A percentile compares a stretch with the other conserved stretches of the same genome.
phyloP scores from a whole-genome alignment of 2,113 vertebrate species.

The Sorex araneus region DNA sequence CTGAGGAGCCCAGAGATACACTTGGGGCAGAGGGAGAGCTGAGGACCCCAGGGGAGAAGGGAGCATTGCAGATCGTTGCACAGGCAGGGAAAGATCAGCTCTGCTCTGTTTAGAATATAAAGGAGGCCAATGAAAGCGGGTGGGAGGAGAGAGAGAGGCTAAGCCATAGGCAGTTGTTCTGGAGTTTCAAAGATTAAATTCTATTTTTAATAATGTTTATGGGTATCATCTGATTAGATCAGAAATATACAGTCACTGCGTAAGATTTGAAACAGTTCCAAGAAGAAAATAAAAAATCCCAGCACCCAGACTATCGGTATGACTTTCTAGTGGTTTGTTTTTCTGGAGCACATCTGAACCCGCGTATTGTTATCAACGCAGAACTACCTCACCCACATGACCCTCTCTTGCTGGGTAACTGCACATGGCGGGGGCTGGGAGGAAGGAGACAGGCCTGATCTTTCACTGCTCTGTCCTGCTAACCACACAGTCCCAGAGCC shows the following conservation, averaged over 20 bases:
- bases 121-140: background rate
- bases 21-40: background rate
- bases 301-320: background rate
- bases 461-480: background rate
- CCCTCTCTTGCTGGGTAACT: background rate
- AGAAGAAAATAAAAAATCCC: conserved; percentile 50
- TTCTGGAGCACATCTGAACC: background rate
- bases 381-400: background rate
- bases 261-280: conserved; percentile 53
- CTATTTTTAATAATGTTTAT: conserved; percentile 69
- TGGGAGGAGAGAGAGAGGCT: background rate
- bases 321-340: background rate
- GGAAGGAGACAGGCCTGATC: background rate
- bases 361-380: background rate
- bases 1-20: background rate
- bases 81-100: too few species aligned
- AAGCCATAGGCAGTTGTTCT: background rate
- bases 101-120: conserved; percentile 13
- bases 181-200: conserved; percentile 65
- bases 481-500: background rate
- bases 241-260: conserved; percentile 10
- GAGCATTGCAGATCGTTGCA: background rate
- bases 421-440: background rate
- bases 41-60: background rate
- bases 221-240: conserved; percentile 46